Conservation (phyloP, 2,888 invertebrate species). For the Drosophila incognita region DNA sequence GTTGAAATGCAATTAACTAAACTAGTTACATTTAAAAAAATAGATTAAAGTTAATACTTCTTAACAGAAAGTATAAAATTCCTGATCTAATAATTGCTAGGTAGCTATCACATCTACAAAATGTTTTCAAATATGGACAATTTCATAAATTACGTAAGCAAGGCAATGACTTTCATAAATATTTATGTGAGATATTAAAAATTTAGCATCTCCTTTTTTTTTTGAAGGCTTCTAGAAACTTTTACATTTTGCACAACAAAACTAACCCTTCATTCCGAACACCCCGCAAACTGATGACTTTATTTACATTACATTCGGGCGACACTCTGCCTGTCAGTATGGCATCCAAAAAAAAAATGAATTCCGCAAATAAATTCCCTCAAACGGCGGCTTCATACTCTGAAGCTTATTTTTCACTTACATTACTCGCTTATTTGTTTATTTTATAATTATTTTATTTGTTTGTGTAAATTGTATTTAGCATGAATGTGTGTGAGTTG, state of each 20-base stretch:
- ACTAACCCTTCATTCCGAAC: constrained; percentile 2
- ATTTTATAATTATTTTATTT: constrained; percentile 31
- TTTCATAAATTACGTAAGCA: constrained; percentile 25
- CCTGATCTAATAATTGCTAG: not conserved
- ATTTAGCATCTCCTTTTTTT: constrained; percentile 27
- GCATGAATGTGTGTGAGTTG: not conserved
- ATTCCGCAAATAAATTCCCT: constrained; percentile 51
- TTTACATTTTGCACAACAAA: constrained; percentile 52
- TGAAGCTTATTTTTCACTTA: constrained; percentile 59
- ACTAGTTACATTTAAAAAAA: not conserved
- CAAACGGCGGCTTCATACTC: constrained; percentile 33
- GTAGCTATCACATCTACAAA: not conserved
- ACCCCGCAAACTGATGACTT: constrained; percentile 27
- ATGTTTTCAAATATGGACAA: not conserved
- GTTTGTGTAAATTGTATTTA: constrained; percentile 36
- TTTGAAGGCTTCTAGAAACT: constrained; percentile 57
- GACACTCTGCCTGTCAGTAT: constrained; percentile 14
- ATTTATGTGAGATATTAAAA: constrained; percentile 36
- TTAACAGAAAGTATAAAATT: not conserved
- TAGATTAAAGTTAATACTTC: not conserved
- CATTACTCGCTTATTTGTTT: constrained; percentile 57
- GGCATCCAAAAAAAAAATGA: constrained; percentile 18
- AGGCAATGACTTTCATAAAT: constrained; percentile 20
- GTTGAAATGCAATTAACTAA: not conserved
- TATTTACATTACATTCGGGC: constrained; percentile 24